A percentile compares a stretch with the other conserved stretches of the same genome.
These are phyloP conservation scores for Carollia perspicillata DNA, from an alignment of 2,113 vertebrate genomes.

Conservation along the genomic window DNA sequence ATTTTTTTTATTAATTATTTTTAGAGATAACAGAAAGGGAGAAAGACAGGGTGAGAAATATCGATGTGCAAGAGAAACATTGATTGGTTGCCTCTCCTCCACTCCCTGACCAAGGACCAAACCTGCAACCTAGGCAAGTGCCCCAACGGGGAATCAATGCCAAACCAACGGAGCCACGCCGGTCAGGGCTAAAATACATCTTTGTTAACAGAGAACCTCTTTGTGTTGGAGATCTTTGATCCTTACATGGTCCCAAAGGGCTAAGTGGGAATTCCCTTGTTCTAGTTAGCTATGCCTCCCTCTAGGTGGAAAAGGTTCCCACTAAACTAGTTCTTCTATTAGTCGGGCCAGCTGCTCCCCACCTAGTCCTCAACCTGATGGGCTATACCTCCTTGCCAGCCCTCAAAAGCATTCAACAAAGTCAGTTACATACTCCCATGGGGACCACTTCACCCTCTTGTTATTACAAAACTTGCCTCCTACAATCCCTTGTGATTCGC, in stretches of 20 bases:
- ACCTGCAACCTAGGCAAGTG: too few species aligned
- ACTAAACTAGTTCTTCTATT: background rate
- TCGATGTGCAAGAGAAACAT: too few species aligned
- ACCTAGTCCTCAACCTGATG: background rate
- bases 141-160: too few species aligned
- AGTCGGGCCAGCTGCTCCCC: background rate
- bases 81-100: too few species aligned
- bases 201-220: background rate
- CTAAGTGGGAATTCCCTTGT: background rate
- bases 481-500: background rate
- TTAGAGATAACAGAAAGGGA: too few species aligned
- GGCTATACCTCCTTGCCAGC: background rate
- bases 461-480: background rate
- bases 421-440: background rate
- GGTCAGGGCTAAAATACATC: background rate
- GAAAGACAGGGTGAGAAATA: too few species aligned
- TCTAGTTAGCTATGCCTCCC: background rate
- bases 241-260: background rate
- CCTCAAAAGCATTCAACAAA: background rate
- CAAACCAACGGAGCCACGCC: too few species aligned
- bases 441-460: background rate
- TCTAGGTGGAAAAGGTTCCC: background rate
- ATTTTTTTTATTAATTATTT: too few species aligned
- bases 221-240: background rate
- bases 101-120: too few species aligned